Conservation (phyloP, 35 echinoderm and acorn worm species). For the Amphiura filiformis region DNA sequence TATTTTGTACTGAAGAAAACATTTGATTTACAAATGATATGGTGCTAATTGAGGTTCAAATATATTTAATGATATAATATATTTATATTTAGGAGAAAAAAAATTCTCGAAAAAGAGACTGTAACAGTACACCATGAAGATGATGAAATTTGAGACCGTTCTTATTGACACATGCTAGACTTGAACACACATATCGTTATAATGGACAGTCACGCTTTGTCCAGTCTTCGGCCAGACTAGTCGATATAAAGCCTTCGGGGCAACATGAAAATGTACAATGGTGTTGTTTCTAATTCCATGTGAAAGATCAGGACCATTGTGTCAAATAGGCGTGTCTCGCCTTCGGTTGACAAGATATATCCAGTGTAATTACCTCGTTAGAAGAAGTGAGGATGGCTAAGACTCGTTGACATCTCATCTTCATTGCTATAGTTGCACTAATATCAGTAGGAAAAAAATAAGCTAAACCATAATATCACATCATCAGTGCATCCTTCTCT, state of each 20-base stretch:
- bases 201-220: too few relatives aligned
- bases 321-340: neutral
- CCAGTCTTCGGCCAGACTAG: constrained; percentile 6
- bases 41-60: too few relatives aligned
- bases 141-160: neutral
- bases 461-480: too few relatives aligned
- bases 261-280: neutral
- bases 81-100: too few relatives aligned
- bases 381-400: neutral
- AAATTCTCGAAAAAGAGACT: too few relatives aligned
- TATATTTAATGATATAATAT: too few relatives aligned
- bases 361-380: neutral
- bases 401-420: neutral
- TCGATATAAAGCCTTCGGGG: neutral
- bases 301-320: neutral
- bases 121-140: too few relatives aligned
- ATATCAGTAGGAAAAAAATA: neutral
- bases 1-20: neutral
- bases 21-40: neutral
- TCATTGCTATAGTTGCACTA: neutral
- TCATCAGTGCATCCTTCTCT: neutral
- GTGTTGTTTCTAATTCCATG: neutral
- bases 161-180: neutral
- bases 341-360: neutral
- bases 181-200: neutral